Base-by-base conservation (phyloP, 2,888 invertebrate species). In the Tinea semifulvella region DNA sequence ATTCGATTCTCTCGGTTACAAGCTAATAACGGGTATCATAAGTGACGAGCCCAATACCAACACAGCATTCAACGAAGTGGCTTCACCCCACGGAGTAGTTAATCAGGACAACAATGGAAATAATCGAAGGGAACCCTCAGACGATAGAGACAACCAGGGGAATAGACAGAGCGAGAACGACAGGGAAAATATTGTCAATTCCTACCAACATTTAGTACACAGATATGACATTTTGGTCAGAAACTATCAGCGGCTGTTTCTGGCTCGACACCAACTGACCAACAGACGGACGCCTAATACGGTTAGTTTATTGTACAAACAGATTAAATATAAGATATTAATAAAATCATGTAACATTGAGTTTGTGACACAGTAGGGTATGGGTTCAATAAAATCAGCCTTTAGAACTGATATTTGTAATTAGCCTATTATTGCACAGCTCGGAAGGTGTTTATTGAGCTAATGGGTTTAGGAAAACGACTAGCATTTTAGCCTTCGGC, bases 21-120 rank as follows among this genome's bases (percentile, higher is more conserved):
- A 89, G 68, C 70, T 94, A 31, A 92, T 92, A 58, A 94, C 94
- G 1, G 94, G 92, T 10, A 92, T 94, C 58, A 88, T 90, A 1
- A 17, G 25, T 25, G 28, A 14, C 5, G 27, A 28, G 14, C 16
- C 14, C 20, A 22, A 36, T 11, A 13, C 18, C 14, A 7, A 17
- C 43, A 43, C 31, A 10, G 36, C 2, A 26, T 39, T 19, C 36
- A 25, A 14, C 44, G 35, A 19, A 16, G 48, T n/a, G 39, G 42
- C 2, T 31, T 53, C 13, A 52, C 52, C 5, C 51, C 47, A 27
- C 27, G 8, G 22, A 13, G 19, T 22, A 11, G 16, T 11, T 14
- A 48, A 50, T 60, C 51, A 53, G 56, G 19, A 52, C 61, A 2
- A 49, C 58, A 16, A 57, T 57, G 20, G 22, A 8, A 66, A 65